Evolutionary conservation across 2,113 vertebrate species (phyloP).

Genomic region (Paratilapia polleni): DNA sequence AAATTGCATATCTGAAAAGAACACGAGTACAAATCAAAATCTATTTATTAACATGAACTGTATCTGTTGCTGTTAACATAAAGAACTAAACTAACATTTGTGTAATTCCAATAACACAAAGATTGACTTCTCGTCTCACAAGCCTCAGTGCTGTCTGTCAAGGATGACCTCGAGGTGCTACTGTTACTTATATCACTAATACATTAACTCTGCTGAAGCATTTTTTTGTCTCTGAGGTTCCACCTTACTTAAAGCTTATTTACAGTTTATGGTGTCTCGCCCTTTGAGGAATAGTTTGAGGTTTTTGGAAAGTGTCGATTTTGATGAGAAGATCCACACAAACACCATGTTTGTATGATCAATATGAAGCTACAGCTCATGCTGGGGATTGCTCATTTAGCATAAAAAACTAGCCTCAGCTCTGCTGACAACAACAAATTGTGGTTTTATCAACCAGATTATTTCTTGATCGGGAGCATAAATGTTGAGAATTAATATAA

Average conservation of each 20-base stretch:
- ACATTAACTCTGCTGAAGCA: background rate
- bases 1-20: background rate
- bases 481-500: background rate
- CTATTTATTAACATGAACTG: background rate
- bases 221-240: background rate
- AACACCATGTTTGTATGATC: background rate
- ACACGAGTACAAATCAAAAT: slow-evolving; percentile 2
- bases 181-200: background rate
- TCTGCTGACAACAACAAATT: rapidly evolving
- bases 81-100: slow-evolving; percentile 33
- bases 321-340: background rate
- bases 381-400: background rate
- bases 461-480: background rate
- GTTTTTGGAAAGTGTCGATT: background rate
- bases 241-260: background rate
- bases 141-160: slow-evolving; percentile 8
- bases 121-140: slow-evolving; percentile 4
- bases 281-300: background rate
- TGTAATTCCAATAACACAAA: background rate
- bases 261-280: background rate
- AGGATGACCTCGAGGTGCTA: slow-evolving; percentile 15
- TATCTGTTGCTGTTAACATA: background rate
- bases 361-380: background rate
- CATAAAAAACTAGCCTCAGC: background rate
- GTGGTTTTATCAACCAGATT: too few species aligned